Evolutionary conservation across 2,888 invertebrate species (phyloP).

Genomic region (Sisyra terminalis): DNA sequence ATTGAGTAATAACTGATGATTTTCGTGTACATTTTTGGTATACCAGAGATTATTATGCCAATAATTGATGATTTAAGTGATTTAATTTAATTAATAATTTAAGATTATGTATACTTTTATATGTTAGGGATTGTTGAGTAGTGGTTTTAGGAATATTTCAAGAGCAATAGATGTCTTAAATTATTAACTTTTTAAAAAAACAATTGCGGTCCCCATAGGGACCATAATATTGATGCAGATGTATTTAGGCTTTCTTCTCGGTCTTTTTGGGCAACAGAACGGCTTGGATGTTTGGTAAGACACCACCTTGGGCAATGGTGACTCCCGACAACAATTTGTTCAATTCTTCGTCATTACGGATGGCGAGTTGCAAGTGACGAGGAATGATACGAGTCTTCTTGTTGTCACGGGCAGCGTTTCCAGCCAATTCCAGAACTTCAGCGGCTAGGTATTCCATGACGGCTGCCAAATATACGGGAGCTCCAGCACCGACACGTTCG

Average conservation of each 20-base stretch:
- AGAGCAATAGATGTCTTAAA: too few species aligned
- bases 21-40: too few species aligned
- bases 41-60: too few species aligned
- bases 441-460: conserved; percentile 51
- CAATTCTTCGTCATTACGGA: conserved; percentile 69
- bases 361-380: conserved; percentile 61
- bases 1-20: too few species aligned
- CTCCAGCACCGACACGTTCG: conserved; percentile 36
- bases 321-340: conserved; percentile 60
- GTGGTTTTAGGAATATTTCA: too few species aligned
- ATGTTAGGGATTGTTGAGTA: too few species aligned
- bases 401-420: conserved; percentile 50
- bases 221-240: too few species aligned
- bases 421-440: conserved; percentile 50
- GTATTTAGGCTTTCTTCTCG: not conserved
- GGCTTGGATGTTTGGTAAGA: conserved; percentile 63
- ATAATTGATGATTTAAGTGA: too few species aligned
- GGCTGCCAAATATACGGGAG: conserved; percentile 36
- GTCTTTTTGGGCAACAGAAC: conserved; percentile 60
- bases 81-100: too few species aligned
- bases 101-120: too few species aligned
- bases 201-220: too few species aligned
- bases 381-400: conserved; percentile 59
- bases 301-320: conserved; percentile 73
- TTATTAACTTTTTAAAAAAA: too few species aligned